These are phyloP conservation scores for Achatina immaculata DNA, from an alignment of 1,140 invertebrate genomes.

Conservation along the genomic window DNA sequence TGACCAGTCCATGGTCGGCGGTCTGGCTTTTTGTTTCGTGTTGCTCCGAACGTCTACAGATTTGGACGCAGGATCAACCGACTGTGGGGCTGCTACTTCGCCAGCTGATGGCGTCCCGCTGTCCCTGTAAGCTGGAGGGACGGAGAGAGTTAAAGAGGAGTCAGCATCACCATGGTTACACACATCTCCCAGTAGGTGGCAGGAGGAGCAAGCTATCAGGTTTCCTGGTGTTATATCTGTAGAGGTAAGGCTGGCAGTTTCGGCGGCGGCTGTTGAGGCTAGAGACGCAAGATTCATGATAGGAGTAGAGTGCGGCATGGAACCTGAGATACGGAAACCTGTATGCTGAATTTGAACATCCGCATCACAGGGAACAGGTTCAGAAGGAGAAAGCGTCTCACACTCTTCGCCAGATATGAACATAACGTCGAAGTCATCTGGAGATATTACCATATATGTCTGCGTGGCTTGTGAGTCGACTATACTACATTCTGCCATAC, in stretches of 20 bases:
- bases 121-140: constrained; percentile 61
- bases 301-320: constrained; percentile 48
- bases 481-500: too few species aligned
- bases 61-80: constrained; percentile 65
- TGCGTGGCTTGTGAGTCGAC: too few species aligned
- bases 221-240: constrained; percentile 66
- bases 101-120: constrained; percentile 46
- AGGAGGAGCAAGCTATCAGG: too few species aligned
- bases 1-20: constrained; percentile 72
- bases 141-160: too few species aligned
- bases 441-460: too few species aligned
- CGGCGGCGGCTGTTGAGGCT: constrained; percentile 67
- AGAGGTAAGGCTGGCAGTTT: constrained; percentile 67
- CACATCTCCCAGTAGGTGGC: too few species aligned
- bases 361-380: constrained; percentile 22
- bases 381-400: constrained; percentile 30
- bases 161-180: too few species aligned
- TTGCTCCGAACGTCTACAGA: constrained; percentile 67
- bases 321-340: constrained; percentile 7
- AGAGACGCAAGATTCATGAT: constrained; percentile 66
- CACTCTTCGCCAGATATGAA: too few species aligned
- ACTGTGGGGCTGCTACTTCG: constrained; percentile 55
- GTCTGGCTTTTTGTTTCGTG: constrained; percentile 68
- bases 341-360: neutral
- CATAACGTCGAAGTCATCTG: too few species aligned